These are phyloP conservation scores for Ornithorhynchus anatinus DNA, from an alignment of 2,113 vertebrate species.

Conservation along the genomic window DNA sequence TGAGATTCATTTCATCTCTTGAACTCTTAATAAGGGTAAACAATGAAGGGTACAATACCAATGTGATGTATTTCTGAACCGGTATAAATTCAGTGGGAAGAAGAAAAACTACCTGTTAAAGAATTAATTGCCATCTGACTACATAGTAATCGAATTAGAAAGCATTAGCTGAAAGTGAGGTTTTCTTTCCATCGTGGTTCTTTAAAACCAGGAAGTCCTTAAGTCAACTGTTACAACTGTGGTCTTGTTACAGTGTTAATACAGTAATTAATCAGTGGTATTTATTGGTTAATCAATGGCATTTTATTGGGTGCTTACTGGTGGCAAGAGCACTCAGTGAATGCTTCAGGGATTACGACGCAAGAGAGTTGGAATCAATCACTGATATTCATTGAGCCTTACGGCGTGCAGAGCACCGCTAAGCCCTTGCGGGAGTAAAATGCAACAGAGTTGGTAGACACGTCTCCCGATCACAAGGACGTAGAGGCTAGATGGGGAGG, in stretches of 20 bases:
- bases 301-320: no score
- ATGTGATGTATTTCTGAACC: not conserved
- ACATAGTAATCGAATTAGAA: slow-evolving; percentile 17
- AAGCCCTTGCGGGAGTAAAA: no score
- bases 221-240: not conserved
- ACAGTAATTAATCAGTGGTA: no score
- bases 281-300: no score
- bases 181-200: slow-evolving; percentile 1
- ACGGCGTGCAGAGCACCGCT: no score
- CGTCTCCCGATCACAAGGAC: no score
- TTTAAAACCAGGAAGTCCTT: slow-evolving; percentile 10
- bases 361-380: no score
- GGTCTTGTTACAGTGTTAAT: not conserved
- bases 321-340: no score
- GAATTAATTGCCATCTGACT: not conserved
- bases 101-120: not conserved
- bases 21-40: not conserved
- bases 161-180: not conserved
- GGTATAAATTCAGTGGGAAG: not conserved
- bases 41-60: not conserved
- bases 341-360: no score
- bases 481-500: no score
- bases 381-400: no score
- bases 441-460: no score
- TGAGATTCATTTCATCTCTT: not conserved